Conservation (phyloP, 2,888 invertebrate genomes). For the Deilephila elpenor region DNA sequence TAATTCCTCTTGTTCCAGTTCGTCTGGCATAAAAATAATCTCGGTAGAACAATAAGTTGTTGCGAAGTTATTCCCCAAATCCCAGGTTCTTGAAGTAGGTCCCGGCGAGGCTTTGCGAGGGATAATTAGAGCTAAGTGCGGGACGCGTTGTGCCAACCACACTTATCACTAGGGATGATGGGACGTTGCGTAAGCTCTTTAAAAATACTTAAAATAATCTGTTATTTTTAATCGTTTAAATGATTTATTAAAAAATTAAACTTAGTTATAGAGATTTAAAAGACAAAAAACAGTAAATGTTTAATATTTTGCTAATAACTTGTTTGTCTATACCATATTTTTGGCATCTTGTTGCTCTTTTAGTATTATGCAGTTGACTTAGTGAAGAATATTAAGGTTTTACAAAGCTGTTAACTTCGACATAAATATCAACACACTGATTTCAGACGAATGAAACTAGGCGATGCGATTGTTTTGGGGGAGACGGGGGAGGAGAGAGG, state of each 20-base stretch:
- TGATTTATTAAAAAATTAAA: too few species aligned
- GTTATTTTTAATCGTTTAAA: too few species aligned
- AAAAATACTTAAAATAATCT: not conserved
- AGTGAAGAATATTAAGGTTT: too few species aligned
- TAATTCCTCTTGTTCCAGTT: not conserved
- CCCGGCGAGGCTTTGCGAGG: not conserved
- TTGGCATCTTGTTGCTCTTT: too few species aligned
- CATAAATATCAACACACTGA: constrained; percentile 44
- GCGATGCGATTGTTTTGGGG: constrained; percentile 21
- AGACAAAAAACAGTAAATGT: too few species aligned
- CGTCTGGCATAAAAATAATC: not conserved
- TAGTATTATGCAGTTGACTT: too few species aligned
- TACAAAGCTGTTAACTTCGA: not conserved
- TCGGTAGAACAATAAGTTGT: not conserved
- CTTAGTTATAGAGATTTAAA: too few species aligned
- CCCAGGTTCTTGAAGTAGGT: constrained; percentile 8
- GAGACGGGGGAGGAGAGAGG: not conserved
- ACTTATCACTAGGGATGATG: constrained; percentile 7
- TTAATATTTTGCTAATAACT: too few species aligned
- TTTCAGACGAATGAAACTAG: constrained; percentile 39
- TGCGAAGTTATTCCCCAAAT: not conserved
- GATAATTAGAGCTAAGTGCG: constrained; percentile 20
- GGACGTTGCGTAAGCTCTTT: not conserved
- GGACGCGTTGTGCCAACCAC: not conserved
- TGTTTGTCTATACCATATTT: too few species aligned